phyloP scores from a whole-genome alignment of 2,797 vertebrate species.

The Chloroceryle inda region DNA sequence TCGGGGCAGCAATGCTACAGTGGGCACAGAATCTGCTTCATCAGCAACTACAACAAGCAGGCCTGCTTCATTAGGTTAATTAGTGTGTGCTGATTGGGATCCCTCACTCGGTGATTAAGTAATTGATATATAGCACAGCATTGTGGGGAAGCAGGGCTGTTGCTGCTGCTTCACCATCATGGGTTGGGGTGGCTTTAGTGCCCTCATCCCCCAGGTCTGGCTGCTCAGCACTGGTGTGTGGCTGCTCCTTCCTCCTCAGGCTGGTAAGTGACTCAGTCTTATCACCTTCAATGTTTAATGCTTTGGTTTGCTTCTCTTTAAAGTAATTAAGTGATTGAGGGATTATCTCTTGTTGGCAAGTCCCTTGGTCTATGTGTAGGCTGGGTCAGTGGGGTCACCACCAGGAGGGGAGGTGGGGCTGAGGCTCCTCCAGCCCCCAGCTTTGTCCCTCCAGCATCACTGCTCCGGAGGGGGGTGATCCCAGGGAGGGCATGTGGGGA shows the following conservation, averaged over 20 bases:
- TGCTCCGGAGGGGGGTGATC: rapidly evolving
- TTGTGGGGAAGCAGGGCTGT: rapidly evolving
- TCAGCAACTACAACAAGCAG: not conserved
- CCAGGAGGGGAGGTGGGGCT: rapidly evolving
- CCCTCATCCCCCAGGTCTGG: rapidly evolving
- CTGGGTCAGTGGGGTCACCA: not conserved
- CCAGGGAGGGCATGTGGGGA: rapidly evolving
- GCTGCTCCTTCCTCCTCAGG: not conserved
- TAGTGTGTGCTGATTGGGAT: not conserved
- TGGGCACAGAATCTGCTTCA: not conserved
- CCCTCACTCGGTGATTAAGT: not conserved
- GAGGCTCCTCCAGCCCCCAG: not conserved
- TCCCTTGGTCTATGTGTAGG: not conserved
- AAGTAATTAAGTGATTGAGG: not conserved
- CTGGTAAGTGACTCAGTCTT: not conserved
- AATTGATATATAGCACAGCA: rapidly evolving
- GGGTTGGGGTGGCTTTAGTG: not conserved
- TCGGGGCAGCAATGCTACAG: rapidly evolving
- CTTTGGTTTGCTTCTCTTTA: not conserved
- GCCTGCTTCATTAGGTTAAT: not conserved
- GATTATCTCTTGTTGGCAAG: not conserved
- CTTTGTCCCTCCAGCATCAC: rapidly evolving
- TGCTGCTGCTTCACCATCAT: rapidly evolving
- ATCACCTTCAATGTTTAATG: not conserved
- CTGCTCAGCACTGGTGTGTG: rapidly evolving